Evolutionary conservation across 53 echinoderm and acorn worm genomes (phyloP).

Genomic region (Hippasteria phrygiana): DNA sequence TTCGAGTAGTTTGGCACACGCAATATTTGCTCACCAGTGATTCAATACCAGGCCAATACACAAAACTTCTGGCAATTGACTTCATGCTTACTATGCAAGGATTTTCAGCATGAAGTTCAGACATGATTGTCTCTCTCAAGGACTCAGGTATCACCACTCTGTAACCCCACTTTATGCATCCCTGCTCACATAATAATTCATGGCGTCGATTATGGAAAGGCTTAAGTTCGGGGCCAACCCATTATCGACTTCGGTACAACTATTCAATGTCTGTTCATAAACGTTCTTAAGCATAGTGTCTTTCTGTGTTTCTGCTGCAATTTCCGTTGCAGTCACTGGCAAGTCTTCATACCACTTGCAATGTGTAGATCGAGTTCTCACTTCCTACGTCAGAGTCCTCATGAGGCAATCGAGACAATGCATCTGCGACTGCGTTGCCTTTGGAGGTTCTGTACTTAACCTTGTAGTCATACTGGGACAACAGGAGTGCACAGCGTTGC

Average conservation of each 20-base stretch:
- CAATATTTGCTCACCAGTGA: conserved; percentile 28
- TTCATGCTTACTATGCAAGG: conserved; percentile 32
- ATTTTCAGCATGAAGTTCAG: conserved; percentile 33
- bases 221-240: conserved; percentile 12
- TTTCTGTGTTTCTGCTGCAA: conserved; percentile 60
- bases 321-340: conserved; percentile 71
- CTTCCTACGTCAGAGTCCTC: no score
- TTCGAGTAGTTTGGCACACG: conserved; percentile 23
- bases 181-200: no score
- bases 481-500: conserved; percentile 59
- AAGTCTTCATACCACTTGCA: conserved; percentile 65
- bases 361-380: no score
- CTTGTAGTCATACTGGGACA: conserved; percentile 50
- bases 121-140: conserved; percentile 12
- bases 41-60: neutral
- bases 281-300: conserved; percentile 56
- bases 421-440: conserved; percentile 70
- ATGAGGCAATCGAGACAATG: no score
- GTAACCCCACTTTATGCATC: conserved; percentile 39
- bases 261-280: conserved; percentile 28
- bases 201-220: no score
- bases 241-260: conserved; percentile 44
- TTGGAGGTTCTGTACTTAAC: conserved; percentile 61
- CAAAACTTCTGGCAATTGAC: no score
- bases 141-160: conserved; percentile 29